phyloP scores from a whole-genome alignment of 1,140 invertebrate species.

The Pseudobourletiella spinata region DNA sequence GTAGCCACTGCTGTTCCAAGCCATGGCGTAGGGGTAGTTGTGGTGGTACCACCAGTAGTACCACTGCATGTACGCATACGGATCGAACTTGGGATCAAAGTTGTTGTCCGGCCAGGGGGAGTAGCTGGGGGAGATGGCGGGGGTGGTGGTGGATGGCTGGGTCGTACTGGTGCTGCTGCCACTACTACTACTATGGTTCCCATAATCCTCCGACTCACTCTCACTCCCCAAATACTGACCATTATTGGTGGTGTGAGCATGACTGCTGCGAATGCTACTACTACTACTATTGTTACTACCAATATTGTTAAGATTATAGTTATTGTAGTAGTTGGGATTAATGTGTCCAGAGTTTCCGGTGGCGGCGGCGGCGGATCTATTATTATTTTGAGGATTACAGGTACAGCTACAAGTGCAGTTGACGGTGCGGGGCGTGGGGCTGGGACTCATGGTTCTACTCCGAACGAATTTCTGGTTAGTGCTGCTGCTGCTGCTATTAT shows the following conservation, averaged over 20 bases:
- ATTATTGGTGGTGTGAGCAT: neutral
- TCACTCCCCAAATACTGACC: neutral
- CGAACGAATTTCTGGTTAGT: neutral
- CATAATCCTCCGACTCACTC: neutral
- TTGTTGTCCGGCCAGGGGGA: constrained; percentile 26
- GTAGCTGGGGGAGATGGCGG: neutral
- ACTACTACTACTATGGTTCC: neutral
- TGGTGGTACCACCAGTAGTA: constrained; percentile 36
- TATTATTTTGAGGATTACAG: neutral
- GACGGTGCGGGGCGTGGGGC: neutral
- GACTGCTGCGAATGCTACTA: neutral
- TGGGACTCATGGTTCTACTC: neutral
- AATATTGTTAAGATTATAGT: constrained; percentile 9
- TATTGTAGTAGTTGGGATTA: too few relatives aligned
- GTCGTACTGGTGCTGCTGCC: neutral
- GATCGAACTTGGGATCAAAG: constrained; percentile 22
- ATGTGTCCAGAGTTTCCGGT: too few relatives aligned
- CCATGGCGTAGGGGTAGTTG: constrained; percentile 15
- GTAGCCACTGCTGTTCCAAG: constrained; percentile 25
- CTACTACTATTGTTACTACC: neutral
- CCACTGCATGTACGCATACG: constrained; percentile 29
- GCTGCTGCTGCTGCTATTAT: neutral
- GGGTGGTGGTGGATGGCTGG: neutral
- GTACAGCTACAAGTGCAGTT: constrained; percentile 7
- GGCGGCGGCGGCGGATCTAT: too few relatives aligned